phyloP scores from a whole-genome alignment of 2,113 vertebrate species.

The Epinephelus fuscoguttatus region DNA sequence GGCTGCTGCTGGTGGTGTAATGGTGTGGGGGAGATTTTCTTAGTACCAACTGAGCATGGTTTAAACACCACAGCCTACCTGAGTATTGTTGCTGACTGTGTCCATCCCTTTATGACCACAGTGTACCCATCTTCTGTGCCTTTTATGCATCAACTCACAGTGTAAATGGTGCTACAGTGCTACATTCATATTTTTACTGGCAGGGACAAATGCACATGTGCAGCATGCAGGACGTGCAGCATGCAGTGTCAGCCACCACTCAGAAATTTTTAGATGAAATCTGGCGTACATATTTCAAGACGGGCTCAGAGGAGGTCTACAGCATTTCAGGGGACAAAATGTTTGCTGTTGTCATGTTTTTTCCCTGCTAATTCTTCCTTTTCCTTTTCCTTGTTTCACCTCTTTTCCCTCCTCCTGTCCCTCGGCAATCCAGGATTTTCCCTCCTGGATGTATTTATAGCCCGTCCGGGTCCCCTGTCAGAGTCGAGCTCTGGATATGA shows the following conservation, averaged over 20 bases:
- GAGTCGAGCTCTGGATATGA: constrained; percentile 39
- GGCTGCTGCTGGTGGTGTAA: no score
- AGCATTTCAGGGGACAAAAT: neutral
- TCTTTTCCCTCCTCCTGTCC: neutral
- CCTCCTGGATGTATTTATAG: constrained; percentile 53
- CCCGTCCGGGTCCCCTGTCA: constrained; percentile 13
- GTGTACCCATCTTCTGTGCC: no score
- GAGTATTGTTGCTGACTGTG: no score
- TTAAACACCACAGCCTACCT: no score
- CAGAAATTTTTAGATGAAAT: neutral
- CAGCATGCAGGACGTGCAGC: neutral
- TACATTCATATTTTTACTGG: no score
- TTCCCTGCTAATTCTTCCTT: neutral
- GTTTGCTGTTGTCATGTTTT: neutral
- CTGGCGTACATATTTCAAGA: neutral
- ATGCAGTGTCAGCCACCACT: neutral
- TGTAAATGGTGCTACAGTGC: no score
- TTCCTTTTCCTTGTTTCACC: neutral
- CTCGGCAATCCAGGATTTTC: constrained; percentile 3
- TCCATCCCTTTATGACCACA: no score
- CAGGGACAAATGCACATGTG: no score
- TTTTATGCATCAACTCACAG: no score
- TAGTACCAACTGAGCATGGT: no score
- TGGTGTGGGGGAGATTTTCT: no score
- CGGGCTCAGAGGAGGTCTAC: neutral